Base-by-base conservation (phyloP, 2,113 vertebrate genomes). In the Bubo blakistoni region DNA sequence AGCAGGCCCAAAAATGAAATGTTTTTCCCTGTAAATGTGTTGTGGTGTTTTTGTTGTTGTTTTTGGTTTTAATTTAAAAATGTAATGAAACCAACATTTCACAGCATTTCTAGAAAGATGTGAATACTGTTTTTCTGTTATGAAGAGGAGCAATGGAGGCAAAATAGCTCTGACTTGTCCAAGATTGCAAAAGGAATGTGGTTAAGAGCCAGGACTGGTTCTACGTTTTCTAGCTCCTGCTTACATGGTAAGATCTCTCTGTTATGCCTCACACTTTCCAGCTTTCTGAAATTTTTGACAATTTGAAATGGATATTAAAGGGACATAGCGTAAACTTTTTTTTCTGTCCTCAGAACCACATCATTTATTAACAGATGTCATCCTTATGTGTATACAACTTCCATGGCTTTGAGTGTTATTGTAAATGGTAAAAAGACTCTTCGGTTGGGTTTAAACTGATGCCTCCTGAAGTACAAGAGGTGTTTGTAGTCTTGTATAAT, bases 341-440 rank as follows among this genome's bases (percentile, higher is more conserved):
- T 29, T 40, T 25, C 65, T 55, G 51, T 84, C 69, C n/a, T 97
- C 94, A 96, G 61, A 97, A 62, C 82, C 94, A 96, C 94, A 83
- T 97, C 71, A 71, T 96, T 95, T 93, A 86, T 96, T 96, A 96
- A 74, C 90, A 88, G 72, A 90, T 91, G 96, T 95, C 94, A 91
- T 82, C 86, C 83, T 86, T 94, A 93, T 6, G 54, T 88, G 63
- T 96, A 92, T 93, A 95, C 93, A 96, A 94, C 79, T 96, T 88
- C 83, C 92, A 88, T 92, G 80, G 82, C 80, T 93, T 93, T 93
- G 95, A 96, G 96, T 96, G 95, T 95, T 95, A 94, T 93, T 95
- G 72, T 95, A 94, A 95, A 96, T 94, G 92, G 90, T 90, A 81
- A 93, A 92, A 93, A 91, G 69, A 70, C 65, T 86, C 59, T 90